phyloP scores from a whole-genome alignment of 2,797 vertebrate species.

The Anas georgica region DNA sequence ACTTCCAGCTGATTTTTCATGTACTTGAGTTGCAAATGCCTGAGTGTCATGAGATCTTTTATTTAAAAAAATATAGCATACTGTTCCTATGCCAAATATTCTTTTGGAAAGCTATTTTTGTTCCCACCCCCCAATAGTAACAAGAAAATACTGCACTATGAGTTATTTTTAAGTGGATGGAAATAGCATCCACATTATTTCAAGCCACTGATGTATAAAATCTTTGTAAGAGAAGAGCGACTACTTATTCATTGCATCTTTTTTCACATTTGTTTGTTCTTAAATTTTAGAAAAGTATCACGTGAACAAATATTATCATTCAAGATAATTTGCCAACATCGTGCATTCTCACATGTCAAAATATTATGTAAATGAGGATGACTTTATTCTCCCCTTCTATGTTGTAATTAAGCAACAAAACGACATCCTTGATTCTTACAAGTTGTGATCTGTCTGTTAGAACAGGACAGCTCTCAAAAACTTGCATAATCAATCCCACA shows the following conservation, averaged over 20 bases:
- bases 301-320: constrained; percentile 2
- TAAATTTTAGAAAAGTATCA: constrained; percentile 55
- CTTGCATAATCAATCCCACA: neutral
- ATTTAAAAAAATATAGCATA: constrained; percentile 60
- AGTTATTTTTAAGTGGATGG: constrained; percentile 78
- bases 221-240: constrained; percentile 65
- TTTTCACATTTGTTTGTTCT: constrained; percentile 52
- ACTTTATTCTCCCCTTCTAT: neutral
- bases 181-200: constrained; percentile 80
- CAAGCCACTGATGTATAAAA: constrained; percentile 71
- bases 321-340: neutral
- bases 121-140: constrained; percentile 69
- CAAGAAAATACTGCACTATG: constrained; percentile 75
- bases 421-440: neutral
- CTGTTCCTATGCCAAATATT: constrained; percentile 73
- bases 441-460: rapidly evolving
- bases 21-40: constrained; percentile 50
- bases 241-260: constrained; percentile 74
- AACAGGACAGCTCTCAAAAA: neutral
- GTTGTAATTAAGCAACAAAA: neutral
- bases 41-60: constrained; percentile 69
- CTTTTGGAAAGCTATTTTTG: constrained; percentile 76
- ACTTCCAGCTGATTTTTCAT: neutral
- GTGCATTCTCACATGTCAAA: neutral
- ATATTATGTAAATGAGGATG: neutral